Evolutionary conservation across 1,140 invertebrate species (phyloP).

Genomic region (Drosophila persimilis): DNA sequence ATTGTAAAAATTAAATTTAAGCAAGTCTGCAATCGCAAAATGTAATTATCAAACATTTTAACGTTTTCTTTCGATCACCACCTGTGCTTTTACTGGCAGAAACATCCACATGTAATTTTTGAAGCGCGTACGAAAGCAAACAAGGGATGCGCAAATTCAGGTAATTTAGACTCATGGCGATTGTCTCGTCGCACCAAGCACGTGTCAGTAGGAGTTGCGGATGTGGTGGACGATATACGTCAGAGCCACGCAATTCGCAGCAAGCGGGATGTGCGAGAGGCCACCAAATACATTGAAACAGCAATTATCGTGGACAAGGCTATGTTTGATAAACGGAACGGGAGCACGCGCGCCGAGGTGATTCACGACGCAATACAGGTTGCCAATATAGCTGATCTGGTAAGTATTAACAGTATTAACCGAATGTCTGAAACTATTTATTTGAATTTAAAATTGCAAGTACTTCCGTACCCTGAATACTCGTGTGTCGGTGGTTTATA

Average conservation of each 20-base stretch:
- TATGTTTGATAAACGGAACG: slow-evolving; percentile 96
- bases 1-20: neutral
- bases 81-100: slow-evolving; percentile 85
- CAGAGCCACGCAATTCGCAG: slow-evolving; percentile 83
- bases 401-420: slow-evolving; percentile 84
- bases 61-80: neutral
- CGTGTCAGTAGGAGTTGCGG: slow-evolving; percentile 75
- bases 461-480: slow-evolving; percentile 97
- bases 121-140: slow-evolving; percentile 93
- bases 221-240: slow-evolving; percentile 83
- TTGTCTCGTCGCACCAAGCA: slow-evolving; percentile 87
- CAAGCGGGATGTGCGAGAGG: slow-evolving; percentile 92
- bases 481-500: slow-evolving; percentile 95
- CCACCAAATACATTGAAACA: slow-evolving; percentile 96
- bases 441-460: slow-evolving; percentile 83
- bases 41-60: neutral
- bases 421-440: neutral
- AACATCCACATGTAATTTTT: slow-evolving; percentile 98
- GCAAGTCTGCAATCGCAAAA: neutral
- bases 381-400: slow-evolving; percentile 97
- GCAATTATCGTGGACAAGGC: slow-evolving; percentile 96
- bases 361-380: slow-evolving; percentile 97
- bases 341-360: slow-evolving; percentile 93
- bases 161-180: slow-evolving; percentile 89
- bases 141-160: slow-evolving; percentile 93